Percentiles rank a stretch among this genome's conserved stretches.
Conservation (phyloP, 2,797 vertebrate genomes). For the Cygnus olor region DNA sequence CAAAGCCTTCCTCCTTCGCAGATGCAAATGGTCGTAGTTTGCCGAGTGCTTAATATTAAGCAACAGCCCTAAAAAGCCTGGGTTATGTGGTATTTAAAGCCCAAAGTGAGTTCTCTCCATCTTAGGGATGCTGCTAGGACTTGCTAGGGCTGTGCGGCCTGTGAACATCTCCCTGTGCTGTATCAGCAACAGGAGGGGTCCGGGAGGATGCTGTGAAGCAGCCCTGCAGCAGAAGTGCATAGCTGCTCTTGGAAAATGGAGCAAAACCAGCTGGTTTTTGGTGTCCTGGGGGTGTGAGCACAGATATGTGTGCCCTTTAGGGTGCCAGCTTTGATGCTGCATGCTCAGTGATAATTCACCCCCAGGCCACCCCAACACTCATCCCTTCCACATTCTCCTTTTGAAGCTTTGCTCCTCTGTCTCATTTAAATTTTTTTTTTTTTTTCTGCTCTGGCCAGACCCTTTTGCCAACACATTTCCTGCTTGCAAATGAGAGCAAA, state of each 20-base stretch:
- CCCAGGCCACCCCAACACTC: not conserved
- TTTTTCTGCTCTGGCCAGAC: not conserved
- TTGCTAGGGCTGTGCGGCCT: not conserved
- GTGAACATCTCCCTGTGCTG: not conserved
- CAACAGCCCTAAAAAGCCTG: not conserved
- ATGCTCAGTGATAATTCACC: not conserved
- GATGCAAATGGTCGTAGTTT: not conserved
- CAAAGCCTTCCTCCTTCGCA: not conserved
- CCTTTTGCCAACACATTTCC: constrained; percentile 21
- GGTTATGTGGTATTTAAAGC: not conserved
- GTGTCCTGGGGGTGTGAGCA: too few species aligned
- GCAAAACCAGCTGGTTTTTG: not conserved
- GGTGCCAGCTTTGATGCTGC: not conserved
- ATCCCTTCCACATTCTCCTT: not conserved
- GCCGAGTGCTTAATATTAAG: not conserved
- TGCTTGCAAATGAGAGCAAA: constrained; percentile 2
- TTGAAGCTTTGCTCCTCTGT: not conserved
- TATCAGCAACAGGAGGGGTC: not conserved
- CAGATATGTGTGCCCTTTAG: not conserved
- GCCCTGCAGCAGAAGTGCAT: not conserved
- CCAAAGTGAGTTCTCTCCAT: rapidly evolving
- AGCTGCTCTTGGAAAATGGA: not conserved
- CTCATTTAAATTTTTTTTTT: not conserved
- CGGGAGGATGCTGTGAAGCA: not conserved
- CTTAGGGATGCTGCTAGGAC: not conserved